phyloP scores from a whole-genome alignment of 2,888 invertebrate genomes.

The Ganaspis brasiliensis region DNA sequence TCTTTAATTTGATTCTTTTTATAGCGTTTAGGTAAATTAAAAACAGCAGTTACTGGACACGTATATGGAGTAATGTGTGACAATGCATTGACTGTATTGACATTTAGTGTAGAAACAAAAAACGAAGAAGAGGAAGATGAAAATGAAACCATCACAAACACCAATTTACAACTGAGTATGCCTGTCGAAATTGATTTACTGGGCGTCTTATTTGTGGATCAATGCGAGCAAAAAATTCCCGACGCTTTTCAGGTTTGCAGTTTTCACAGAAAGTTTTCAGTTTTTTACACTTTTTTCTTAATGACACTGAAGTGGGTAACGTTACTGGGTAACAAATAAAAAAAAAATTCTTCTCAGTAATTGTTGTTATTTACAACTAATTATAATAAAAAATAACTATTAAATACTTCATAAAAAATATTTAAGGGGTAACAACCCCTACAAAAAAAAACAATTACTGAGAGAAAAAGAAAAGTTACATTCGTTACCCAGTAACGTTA shows the following conservation, averaged over 20 bases:
- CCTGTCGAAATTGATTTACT: constrained; percentile 90
- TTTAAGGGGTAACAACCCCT: too few species aligned
- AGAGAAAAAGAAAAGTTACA: too few species aligned
- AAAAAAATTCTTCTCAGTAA: too few species aligned
- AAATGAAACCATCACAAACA: constrained; percentile 79
- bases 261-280: too few species aligned
- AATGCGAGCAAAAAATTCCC: constrained; percentile 83
- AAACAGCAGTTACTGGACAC: constrained; percentile 86
- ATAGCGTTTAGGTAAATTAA: constrained; percentile 86
- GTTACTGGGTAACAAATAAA: too few species aligned
- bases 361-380: too few species aligned
- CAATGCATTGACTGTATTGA: constrained; percentile 86
- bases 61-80: constrained; percentile 89
- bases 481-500: too few species aligned
- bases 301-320: too few species aligned
- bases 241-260: constrained; percentile 83
- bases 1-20: constrained; percentile 67
- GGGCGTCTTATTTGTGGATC: constrained; percentile 87
- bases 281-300: neutral
- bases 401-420: too few species aligned
- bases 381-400: too few species aligned
- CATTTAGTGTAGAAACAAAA: constrained; percentile 85
- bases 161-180: constrained; percentile 84
- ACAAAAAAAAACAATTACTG: too few species aligned
- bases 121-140: constrained; percentile 82